These are phyloP conservation scores for Syrrhaptes paradoxus DNA, from an alignment of 2,113 vertebrate species.

Conservation along the genomic window DNA sequence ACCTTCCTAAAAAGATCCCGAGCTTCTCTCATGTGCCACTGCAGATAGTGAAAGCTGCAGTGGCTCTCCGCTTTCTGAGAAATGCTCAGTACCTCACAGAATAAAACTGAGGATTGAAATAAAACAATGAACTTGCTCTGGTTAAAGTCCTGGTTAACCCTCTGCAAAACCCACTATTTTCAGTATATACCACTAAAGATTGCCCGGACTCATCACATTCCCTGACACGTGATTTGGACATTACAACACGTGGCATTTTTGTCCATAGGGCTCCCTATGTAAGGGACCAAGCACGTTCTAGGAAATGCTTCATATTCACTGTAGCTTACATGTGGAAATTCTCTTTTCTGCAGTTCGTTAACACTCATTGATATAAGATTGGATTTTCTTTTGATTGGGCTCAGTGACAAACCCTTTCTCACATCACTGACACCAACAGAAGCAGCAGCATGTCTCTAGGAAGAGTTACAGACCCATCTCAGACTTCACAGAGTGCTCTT, in stretches of 20 bases:
- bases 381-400: neutral
- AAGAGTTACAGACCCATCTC: neutral
- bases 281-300: neutral
- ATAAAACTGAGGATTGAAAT: neutral
- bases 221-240: neutral
- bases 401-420: neutral
- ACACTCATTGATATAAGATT: fast-evolving
- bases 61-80: neutral
- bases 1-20: neutral
- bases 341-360: neutral
- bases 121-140: neutral
- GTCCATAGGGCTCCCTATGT: neutral
- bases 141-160: neutral
- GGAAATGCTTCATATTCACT: neutral
- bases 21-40: neutral
- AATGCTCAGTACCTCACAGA: neutral
- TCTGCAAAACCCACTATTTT: neutral
- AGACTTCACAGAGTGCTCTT: neutral
- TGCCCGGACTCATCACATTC: constrained; percentile 20
- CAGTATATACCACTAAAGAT: neutral
- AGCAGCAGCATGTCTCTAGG: neutral
- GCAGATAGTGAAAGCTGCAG: neutral
- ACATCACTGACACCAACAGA: neutral
- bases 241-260: neutral
- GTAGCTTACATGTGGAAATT: neutral